Evolutionary conservation across 2,888 invertebrate genomes (phyloP).

Genomic region (Chrysina gloriosa): DNA sequence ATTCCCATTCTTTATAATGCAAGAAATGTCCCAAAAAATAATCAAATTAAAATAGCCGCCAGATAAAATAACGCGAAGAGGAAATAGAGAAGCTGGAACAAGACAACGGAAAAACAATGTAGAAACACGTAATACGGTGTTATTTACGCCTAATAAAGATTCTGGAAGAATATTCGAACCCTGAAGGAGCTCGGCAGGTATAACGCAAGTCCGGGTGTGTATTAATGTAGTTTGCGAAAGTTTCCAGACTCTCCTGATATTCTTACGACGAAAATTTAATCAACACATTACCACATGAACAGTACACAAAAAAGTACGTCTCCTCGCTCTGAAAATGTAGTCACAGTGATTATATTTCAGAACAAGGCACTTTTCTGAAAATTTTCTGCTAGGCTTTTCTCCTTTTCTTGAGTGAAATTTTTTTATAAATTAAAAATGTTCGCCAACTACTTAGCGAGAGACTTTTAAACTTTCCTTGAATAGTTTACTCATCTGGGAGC

Average conservation of each 20-base stretch:
- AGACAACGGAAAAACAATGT: not conserved
- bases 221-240: conserved; percentile 19
- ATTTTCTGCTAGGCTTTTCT: not conserved
- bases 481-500: conserved; percentile 10
- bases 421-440: conserved; percentile 20
- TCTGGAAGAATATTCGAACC: conserved; percentile 3
- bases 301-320: not conserved
- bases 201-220: conserved; percentile 1
- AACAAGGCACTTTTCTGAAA: not conserved
- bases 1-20: conserved; percentile 9
- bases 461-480: conserved; percentile 10
- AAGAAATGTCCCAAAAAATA: not conserved
- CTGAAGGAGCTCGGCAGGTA: conserved; percentile 4
- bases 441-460: conserved; percentile 2
- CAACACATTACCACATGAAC: not conserved
- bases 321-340: not conserved
- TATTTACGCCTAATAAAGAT: conserved; percentile 24
- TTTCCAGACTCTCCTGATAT: not conserved
- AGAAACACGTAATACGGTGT: conserved; percentile 6
- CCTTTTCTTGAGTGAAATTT: not conserved
- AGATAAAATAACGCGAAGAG: not conserved
- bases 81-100: not conserved
- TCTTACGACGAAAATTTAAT: conserved; percentile 21
- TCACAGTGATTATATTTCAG: conserved; percentile 3
- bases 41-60: conserved; percentile 10